Evolutionary conservation across 2,113 vertebrate genomes (phyloP).

Genomic region (Onychostruthus taczanowskii): DNA sequence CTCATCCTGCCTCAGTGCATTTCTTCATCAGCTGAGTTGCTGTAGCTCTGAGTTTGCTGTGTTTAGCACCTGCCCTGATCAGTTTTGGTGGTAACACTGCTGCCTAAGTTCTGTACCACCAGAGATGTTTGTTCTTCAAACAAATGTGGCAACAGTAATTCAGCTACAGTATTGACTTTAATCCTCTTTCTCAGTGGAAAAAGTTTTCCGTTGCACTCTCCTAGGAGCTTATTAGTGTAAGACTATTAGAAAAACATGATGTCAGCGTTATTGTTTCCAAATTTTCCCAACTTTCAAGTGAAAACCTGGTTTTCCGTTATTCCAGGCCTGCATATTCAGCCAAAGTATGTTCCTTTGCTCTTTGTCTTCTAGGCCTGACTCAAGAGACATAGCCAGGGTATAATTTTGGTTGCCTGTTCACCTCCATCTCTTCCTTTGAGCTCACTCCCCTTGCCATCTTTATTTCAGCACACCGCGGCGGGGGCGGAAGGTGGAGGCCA

Average conservation of each 20-base stretch:
- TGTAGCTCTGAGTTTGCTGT: not conserved
- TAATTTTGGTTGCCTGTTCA: not conserved
- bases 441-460: not conserved
- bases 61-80: not conserved
- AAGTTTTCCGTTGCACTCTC: not conserved
- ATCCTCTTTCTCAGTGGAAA: not conserved
- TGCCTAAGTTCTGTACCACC: not conserved
- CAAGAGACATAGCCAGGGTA: not conserved
- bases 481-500: constrained; percentile 92
- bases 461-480: constrained; percentile 87
- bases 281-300: not conserved
- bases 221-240: not conserved
- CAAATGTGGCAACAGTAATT: not conserved
- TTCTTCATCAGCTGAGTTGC: not conserved
- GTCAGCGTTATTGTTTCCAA: not conserved
- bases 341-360: not conserved
- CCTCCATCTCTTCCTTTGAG: not conserved
- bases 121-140: not conserved
- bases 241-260: not conserved
- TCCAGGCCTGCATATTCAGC: not conserved
- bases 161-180: not conserved
- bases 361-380: not conserved
- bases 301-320: not conserved
- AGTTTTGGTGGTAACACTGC: not conserved
- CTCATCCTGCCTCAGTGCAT: not conserved